Base-by-base conservation (phyloP, 2,888 invertebrate genomes). In the Brachyptera putata region DNA sequence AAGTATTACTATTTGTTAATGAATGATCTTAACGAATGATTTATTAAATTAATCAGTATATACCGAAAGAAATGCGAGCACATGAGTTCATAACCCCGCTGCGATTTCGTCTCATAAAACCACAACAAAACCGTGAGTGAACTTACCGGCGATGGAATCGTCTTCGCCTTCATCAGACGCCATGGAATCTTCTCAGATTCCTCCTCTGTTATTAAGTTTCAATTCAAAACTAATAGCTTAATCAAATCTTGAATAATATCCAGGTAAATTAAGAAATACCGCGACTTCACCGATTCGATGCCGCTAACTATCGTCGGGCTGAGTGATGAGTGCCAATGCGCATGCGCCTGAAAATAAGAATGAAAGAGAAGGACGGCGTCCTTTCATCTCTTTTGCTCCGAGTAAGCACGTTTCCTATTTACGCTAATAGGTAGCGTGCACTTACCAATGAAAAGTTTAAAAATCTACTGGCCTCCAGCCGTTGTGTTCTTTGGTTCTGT, bases 101-200 rank as follows among this genome's bases (percentile, higher is more conserved):
- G 57, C 49, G 57, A 57, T 36, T 26, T 46, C 46, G 60, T 67
- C 69, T 46, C 2, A 3, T 21, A 16, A 46, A 41, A 46, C 11
- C 7, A 30, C 7, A 30, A 30, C 5, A 30, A 5, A 11, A 7
- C 30, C 11, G 46, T 24, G 24, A 21, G 46, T 16, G 46, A 5
- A 36, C 53, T 89, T 81, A 91, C 91, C 91, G 81, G 88, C 89
- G 74, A 85, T 87, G 75, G 85, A 87, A 75, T 90, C 91, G 72
- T 91, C 91, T 75, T 90, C 85, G 78, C 91, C 91, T 73, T 91
- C 91, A 72, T 91, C 91, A 66, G 91, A 91, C 77, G 90, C 91
- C 91, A 91, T 91, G 26, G 30, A 30, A 30, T 11, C 30, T 5
- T 11, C 5, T 5, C 5, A 30, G 30, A 30, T 5, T 30, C 5